Evolutionary conservation across 2,113 vertebrate genomes (phyloP), one percentile per base, ranked within the genome.

Genomic region (Chloropsis cyanopogon): DNA sequence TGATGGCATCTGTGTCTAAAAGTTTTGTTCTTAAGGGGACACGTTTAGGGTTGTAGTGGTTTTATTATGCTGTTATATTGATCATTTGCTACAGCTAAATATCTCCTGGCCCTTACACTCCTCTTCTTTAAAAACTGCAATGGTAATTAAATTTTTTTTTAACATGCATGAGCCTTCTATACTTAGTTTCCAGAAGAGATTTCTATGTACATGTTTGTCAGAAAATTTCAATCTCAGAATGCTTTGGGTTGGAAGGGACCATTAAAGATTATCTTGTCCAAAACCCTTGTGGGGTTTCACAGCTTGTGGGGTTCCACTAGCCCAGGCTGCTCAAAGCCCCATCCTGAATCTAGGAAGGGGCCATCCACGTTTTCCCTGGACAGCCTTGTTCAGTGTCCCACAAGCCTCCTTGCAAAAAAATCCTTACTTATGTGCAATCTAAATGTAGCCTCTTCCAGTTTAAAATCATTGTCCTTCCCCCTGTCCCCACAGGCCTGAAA

Each of bases 221-320:
- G 28, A 61, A 65, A 46, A 39, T 3, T 1, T 2, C 11, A 28
- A 0, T 33, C 13, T n/a, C 13, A 31, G 11, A 73, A 49, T 2
- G 2, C 3, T 31, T 73, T 41, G 8, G 4, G 4, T 65, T 56
- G 24, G 10, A 81, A 69, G 3, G 12, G 4, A 23, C 2, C 4
- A 28, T 41, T 10, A 25, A 72, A 64, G 6, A 22, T 47, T 12
- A 54, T 5, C 3, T 37, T 1, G 0, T 50, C 6, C 15, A 29
- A 52, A 4, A 12, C 4, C 3, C 2, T 3, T 3, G 1, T 1
- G 16, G 7, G 5, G 11, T 72, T 47, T n/a, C n/a, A n/a, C 7
- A 47, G 19, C 8, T 3, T 3, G 1, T 1, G 16, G 7, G 5
- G 11, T 72, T 47, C 14, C 4, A 6, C 12, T 26, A 49, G 14